Percentiles rank a stretch among this genome's conserved stretches.
These are phyloP conservation scores for Metellina segmentata DNA, from an alignment of 2,888 invertebrate species.

Conservation along the genomic window DNA sequence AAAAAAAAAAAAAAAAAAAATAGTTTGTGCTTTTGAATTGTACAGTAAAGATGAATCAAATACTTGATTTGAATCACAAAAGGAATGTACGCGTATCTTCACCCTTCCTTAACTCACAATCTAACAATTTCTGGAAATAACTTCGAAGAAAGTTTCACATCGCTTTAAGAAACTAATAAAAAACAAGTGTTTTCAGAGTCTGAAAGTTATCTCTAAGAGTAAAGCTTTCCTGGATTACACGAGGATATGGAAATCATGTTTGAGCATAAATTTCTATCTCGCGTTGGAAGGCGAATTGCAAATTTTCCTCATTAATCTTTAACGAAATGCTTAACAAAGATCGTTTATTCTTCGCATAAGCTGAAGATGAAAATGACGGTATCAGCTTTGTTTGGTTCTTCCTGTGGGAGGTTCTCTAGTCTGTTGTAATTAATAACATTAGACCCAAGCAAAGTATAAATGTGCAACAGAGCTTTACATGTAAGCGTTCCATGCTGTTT, in stretches of 20 bases:
- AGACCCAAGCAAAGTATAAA: not conserved
- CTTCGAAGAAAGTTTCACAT: not conserved
- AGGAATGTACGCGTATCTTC: not conserved
- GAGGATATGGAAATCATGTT: conserved; percentile 48
- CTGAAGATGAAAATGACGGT: conserved; percentile 25
- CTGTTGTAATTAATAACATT: conserved; percentile 31
- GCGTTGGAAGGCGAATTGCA: conserved; percentile 26
- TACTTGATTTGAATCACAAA: not conserved
- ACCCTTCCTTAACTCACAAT: not conserved
- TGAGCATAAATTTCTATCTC: conserved; percentile 39
- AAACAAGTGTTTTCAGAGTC: not conserved
- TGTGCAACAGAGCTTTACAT: not conserved
- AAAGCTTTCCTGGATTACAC: conserved; percentile 22
- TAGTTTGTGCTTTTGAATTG: not conserved
- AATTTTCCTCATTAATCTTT: conserved; percentile 52
- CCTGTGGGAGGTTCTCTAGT: conserved; percentile 15
- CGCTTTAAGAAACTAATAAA: not conserved
- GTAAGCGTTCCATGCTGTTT: conserved; percentile 3
- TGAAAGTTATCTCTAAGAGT: conserved; percentile 14
- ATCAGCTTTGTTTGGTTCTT: conserved; percentile 27
- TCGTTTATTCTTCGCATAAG: conserved; percentile 40
- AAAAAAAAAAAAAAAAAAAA: not conserved
- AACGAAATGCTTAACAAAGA: conserved; percentile 39
- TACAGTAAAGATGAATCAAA: not conserved
- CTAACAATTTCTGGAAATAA: not conserved